Conservation (phyloP, 2,113 vertebrate genomes). For the Oxyruncus cristatus region DNA sequence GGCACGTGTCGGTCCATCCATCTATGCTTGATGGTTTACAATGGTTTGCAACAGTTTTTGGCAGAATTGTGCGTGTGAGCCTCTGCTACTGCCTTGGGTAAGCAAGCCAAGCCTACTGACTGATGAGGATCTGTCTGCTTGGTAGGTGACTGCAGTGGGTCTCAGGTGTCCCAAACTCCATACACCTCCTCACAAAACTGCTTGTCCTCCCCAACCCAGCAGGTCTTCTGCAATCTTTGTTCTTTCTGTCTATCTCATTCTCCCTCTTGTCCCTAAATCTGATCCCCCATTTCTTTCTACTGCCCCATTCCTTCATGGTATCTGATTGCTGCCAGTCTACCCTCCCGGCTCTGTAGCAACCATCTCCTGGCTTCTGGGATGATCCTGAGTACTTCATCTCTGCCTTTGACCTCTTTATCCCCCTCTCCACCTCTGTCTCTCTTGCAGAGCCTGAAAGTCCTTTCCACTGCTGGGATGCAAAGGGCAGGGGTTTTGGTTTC, state of each 20-base stretch:
- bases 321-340: not conserved
- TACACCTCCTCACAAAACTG: not conserved
- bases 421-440: not conserved
- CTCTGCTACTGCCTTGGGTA: not conserved
- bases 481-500: not conserved
- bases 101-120: not conserved
- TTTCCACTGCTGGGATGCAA: not conserved
- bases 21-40: fast-evolving
- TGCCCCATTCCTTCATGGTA: not conserved
- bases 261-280: not conserved
- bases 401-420: not conserved
- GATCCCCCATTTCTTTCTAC: not conserved
- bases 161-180: not conserved
- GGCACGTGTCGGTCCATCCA: fast-evolving
- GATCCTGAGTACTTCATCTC: not conserved
- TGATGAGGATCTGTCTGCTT: not conserved
- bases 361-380: not conserved
- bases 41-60: not conserved
- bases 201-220: not conserved
- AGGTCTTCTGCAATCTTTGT: not conserved
- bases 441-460: not conserved
- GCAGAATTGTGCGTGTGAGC: not conserved
- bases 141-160: not conserved
- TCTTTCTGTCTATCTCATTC: not conserved
- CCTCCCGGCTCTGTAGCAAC: not conserved